phyloP scores from a whole-genome alignment of 1,140 invertebrate species.

The Lasioglossum albipes region DNA sequence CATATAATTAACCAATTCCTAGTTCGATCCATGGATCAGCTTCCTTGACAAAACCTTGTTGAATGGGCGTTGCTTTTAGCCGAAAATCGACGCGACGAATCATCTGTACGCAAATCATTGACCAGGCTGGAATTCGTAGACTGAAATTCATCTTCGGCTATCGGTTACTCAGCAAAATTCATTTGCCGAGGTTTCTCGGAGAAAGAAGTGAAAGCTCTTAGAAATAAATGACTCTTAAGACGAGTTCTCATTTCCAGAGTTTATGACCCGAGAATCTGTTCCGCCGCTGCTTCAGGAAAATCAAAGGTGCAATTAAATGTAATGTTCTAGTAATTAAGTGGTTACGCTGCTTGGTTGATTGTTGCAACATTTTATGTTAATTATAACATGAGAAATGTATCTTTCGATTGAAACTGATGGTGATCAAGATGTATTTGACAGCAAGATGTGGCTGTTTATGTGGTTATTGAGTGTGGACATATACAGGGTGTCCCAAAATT shows the following conservation, averaged over 20 bases:
- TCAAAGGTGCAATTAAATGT: constrained; percentile 29
- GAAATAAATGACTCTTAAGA: constrained; percentile 27
- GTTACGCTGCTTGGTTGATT: not conserved
- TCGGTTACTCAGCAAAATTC: not conserved
- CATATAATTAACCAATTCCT: no score
- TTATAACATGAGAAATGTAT: no score
- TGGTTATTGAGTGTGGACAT: no score
- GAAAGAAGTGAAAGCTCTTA: not conserved
- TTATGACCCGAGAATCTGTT: constrained; percentile 9
- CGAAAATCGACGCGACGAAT: constrained; percentile 54
- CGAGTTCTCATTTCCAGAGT: constrained; percentile 15
- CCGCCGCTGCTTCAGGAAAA: constrained; percentile 10
- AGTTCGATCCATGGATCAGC: no score
- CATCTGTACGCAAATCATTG: constrained; percentile 46
- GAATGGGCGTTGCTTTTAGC: constrained; percentile 51
- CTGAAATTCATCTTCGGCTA: constrained; percentile 45
- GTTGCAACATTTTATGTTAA: no score
- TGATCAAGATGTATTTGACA: no score
- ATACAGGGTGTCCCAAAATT: no score
- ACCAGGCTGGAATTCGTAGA: constrained; percentile 7
- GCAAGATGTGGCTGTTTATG: no score
- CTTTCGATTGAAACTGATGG: no score
- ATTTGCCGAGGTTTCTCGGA: not conserved
- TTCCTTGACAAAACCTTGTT: constrained; percentile 3
- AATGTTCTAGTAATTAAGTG: not conserved